phyloP scores from a whole-genome alignment of 92 coral and sea anemone species.

The Bergia sp. region DNA sequence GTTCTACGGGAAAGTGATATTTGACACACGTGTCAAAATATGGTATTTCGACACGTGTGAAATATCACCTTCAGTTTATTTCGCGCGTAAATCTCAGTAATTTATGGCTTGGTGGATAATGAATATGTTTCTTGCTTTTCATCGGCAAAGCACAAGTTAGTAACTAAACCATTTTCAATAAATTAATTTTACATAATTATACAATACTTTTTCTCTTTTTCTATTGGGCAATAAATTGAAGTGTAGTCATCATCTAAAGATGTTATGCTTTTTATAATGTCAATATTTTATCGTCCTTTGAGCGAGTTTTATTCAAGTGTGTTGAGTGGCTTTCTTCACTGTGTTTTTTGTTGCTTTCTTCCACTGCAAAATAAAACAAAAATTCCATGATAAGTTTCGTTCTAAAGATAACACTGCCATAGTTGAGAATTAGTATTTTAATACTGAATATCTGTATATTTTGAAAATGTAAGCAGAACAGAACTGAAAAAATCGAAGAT shows the following conservation, averaged over 20 bases:
- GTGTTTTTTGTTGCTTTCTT: slow-evolving; percentile 21
- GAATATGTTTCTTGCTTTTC: background rate
- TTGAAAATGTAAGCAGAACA: background rate
- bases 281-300: background rate
- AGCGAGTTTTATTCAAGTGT: background rate
- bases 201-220: slow-evolving; percentile 24
- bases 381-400: background rate
- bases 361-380: slow-evolving; percentile 32
- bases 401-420: background rate
- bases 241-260: too few relatives aligned
- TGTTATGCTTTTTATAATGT: background rate
- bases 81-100: too few relatives aligned
- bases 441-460: background rate
- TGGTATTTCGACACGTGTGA: too few relatives aligned
- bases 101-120: too few relatives aligned
- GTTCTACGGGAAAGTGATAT: too few relatives aligned
- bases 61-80: too few relatives aligned
- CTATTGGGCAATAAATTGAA: background rate
- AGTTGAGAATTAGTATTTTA: background rate
- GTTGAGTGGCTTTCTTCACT: background rate
- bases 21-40: too few relatives aligned
- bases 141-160: background rate
- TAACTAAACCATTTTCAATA: slow-evolving; percentile 4
- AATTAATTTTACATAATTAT: slow-evolving; percentile 21
- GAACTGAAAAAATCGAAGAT: background rate